Evolutionary conservation across 2,888 invertebrate species (phyloP).

Genomic region (Clusia tigrina): DNA sequence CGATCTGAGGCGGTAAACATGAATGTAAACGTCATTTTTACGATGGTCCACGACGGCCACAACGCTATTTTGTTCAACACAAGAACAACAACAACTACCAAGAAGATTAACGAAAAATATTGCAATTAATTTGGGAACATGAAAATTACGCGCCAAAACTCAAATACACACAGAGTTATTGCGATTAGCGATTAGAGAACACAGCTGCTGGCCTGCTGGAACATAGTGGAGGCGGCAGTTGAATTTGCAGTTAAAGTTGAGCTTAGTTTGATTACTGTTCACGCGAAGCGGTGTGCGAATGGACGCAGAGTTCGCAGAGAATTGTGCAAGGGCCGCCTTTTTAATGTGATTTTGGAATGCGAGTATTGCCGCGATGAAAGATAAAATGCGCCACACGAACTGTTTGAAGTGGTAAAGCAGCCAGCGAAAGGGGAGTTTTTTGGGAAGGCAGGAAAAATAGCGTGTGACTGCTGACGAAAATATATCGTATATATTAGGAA

Average conservation of each 20-base stretch:
- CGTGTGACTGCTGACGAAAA: neutral
- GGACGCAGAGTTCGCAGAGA: no score
- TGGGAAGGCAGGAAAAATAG: no score
- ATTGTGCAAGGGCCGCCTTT: neutral
- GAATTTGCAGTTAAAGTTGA: no score
- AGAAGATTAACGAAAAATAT: neutral
- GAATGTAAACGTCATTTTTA: conserved; percentile 2
- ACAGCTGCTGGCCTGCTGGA: no score
- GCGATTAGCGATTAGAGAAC: conserved; percentile 8
- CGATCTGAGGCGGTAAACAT: conserved; percentile 11
- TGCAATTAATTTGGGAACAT: conserved; percentile 2
- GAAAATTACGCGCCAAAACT: neutral
- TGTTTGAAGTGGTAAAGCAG: neutral
- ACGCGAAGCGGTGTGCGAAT: neutral
- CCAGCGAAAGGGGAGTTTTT: neutral
- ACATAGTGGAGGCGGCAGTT: no score
- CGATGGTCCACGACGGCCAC: neutral
- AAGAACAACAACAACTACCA: conserved; percentile 1
- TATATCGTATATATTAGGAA: no score
- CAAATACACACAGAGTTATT: neutral
- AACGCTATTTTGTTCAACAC: neutral
- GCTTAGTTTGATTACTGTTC: neutral
- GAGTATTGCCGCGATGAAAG: neutral
- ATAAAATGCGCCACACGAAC: neutral
- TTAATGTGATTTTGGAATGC: neutral